Conservation (phyloP, 2,888 invertebrate genomes). For the Limnephilus lunatus region DNA sequence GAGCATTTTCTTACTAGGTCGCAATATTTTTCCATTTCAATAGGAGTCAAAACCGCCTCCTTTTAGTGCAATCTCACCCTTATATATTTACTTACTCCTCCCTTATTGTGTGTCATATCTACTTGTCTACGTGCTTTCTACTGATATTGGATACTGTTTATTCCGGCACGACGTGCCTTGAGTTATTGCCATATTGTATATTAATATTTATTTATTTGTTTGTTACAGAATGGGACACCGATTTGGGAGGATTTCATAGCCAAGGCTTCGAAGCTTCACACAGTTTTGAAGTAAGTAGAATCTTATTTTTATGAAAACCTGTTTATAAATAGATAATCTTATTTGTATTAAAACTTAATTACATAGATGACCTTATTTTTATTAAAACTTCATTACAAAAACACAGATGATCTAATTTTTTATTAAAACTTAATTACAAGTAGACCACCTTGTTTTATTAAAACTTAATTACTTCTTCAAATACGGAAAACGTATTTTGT, state of each 20-base stretch:
- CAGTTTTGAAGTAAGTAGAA: constrained; percentile 90
- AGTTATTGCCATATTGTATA: not conserved
- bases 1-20: no score
- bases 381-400: no score
- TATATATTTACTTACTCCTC: not conserved
- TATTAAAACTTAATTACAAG: no score
- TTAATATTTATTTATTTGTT: constrained; percentile 72
- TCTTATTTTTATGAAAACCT: not conserved
- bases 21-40: no score
- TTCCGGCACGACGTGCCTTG: not conserved
- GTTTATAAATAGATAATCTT: not conserved
- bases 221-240: constrained; percentile 91
- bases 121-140: not conserved
- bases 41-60: no score
- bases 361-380: no score
- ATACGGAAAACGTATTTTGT: no score
- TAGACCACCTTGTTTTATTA: not conserved
- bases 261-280: constrained; percentile 95
- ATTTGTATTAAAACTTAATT: no score
- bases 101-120: not conserved
- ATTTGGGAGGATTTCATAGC: constrained; percentile 97
- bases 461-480: no score
- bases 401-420: no score
- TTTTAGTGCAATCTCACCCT: no score
- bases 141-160: not conserved